Conservation (phyloP, 2,888 invertebrate species). For the Torymus aiolomorphi region DNA sequence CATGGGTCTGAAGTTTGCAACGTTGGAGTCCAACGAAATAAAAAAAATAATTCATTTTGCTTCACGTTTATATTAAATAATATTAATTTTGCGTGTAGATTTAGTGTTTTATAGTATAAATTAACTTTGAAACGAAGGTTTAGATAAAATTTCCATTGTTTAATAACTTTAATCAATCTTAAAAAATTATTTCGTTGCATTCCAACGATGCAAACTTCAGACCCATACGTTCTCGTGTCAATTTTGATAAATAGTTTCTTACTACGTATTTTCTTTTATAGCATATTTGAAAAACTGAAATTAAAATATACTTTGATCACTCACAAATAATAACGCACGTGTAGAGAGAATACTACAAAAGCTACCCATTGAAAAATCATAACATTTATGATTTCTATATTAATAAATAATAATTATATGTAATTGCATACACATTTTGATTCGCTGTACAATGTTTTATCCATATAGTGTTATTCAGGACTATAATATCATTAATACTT, state of each 20-base stretch:
- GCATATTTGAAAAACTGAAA: slow-evolving; percentile 37
- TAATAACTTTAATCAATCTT: too few relatives aligned
- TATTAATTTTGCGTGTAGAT: too few relatives aligned
- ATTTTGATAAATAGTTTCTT: slow-evolving; percentile 34
- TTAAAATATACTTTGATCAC: slow-evolving; percentile 29
- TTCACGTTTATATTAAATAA: too few relatives aligned
- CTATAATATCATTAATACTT: slow-evolving; percentile 24
- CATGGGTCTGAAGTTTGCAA: too few relatives aligned
- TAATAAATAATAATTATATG: slow-evolving; percentile 9
- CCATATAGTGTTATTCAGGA: slow-evolving; percentile 14
- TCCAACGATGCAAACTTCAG: too few relatives aligned
- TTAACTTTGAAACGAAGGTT: too few relatives aligned
- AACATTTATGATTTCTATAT: slow-evolving; percentile 20
- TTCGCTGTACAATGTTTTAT: background rate
- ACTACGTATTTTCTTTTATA: slow-evolving; percentile 37
- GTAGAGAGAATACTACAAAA: slow-evolving; percentile 25
- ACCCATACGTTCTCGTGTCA: too few relatives aligned
- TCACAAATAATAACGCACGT: slow-evolving; percentile 32
- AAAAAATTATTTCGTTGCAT: too few relatives aligned
- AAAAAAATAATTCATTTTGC: too few relatives aligned
- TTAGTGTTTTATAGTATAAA: too few relatives aligned
- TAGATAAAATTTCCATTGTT: too few relatives aligned
- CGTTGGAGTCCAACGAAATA: too few relatives aligned
- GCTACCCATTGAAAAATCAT: slow-evolving; percentile 16
- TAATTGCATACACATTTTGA: slow-evolving; percentile 34